These are phyloP conservation scores for Falco peregrinus DNA, from an alignment of 2,797 vertebrate genomes.

Conservation along the genomic window DNA sequence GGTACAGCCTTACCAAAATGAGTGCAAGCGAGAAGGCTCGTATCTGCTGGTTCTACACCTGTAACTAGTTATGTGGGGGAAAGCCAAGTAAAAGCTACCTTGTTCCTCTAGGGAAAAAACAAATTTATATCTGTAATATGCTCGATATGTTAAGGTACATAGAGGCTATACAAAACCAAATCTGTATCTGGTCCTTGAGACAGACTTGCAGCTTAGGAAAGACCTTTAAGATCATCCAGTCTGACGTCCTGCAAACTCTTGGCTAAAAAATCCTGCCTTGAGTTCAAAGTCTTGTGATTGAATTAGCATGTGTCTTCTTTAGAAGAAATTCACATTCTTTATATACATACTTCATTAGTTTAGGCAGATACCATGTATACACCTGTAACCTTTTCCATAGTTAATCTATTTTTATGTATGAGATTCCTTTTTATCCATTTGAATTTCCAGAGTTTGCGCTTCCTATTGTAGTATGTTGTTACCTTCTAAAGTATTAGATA, in stretches of 20 bases:
- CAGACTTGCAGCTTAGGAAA: background rate
- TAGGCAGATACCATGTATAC: background rate
- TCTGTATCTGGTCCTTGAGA: background rate
- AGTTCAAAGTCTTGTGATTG: background rate
- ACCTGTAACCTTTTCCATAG: background rate
- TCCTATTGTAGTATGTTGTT: background rate
- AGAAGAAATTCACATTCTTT: background rate
- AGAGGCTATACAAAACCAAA: background rate
- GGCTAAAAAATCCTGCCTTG: background rate
- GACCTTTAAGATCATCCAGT: background rate
- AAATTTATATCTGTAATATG: background rate
- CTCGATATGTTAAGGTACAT: background rate
- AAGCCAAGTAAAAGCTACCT: background rate
- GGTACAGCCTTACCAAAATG: background rate
- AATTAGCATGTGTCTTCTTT: background rate
- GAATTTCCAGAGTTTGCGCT: background rate
- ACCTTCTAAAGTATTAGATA: background rate
- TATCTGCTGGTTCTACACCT: background rate
- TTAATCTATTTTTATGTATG: background rate
- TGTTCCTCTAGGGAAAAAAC: background rate
- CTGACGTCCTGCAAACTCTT: background rate
- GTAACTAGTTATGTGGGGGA: background rate
- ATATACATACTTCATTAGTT: background rate
- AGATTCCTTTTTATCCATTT: background rate
- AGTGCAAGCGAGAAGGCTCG: background rate